These are phyloP conservation scores for Phaonia tiefii DNA, from an alignment of 2,888 invertebrate genomes.

Conservation along the genomic window DNA sequence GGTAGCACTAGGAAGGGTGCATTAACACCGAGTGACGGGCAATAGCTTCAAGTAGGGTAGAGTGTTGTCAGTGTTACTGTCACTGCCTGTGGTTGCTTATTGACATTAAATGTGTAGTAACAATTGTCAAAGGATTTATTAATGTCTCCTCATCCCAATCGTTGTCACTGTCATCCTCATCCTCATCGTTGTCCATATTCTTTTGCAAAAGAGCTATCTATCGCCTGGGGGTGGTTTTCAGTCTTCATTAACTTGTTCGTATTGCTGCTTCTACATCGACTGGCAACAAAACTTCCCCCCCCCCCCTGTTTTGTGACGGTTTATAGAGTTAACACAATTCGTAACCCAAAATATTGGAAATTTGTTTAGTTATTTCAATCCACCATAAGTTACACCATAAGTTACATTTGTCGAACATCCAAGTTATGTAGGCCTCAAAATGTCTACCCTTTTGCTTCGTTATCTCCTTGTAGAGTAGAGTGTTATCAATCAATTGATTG, in stretches of 20 bases:
- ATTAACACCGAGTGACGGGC: background rate
- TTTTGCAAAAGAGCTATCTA: constrained; percentile 5
- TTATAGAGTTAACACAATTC: constrained; percentile 24
- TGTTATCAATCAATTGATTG: constrained; percentile 77
- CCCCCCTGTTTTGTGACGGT: background rate
- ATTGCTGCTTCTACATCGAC: constrained; percentile 1
- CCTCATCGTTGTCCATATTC: constrained; percentile 35
- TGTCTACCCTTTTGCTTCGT: constrained; percentile 35
- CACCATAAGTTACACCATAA: background rate
- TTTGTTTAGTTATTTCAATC: constrained; percentile 48
- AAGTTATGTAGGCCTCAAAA: constrained; percentile 23
- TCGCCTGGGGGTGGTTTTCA: background rate
- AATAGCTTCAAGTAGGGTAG: background rate
- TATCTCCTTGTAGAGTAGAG: background rate
- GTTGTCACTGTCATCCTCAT: constrained; percentile 34
- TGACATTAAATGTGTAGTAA: constrained; percentile 71
- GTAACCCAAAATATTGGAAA: constrained; percentile 35
- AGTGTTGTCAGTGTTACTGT: constrained; percentile 2
- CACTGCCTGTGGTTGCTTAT: constrained; percentile 70
- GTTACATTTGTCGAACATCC: constrained; percentile 21
- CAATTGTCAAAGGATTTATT: constrained; percentile 80
- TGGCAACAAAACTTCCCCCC: constrained; percentile 22
- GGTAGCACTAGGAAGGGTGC: background rate
- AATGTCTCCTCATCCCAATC: constrained; percentile 65
- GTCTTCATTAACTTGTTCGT: constrained; percentile 30